Percentiles rank a stretch among this genome's conserved stretches.
These are phyloP conservation scores for Sternarchorhynchus goeldii DNA, from an alignment of 2,797 vertebrate species.

Conservation along the genomic window DNA sequence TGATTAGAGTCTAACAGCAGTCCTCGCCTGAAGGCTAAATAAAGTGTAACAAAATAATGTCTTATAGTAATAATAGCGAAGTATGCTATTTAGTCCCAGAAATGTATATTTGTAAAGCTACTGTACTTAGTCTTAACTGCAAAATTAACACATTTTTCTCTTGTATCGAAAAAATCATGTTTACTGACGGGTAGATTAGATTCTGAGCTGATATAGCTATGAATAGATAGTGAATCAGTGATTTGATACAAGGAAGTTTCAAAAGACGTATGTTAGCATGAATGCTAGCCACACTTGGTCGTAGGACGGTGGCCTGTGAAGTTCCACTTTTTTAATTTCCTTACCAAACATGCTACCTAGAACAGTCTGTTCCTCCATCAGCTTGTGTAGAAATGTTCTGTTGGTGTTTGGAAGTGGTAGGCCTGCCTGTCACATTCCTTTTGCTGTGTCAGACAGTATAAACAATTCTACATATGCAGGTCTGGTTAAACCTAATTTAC, in stretches of 20 bases:
- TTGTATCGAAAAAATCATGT: not conserved
- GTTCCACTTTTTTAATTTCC: not conserved
- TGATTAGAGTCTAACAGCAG: too few relatives aligned
- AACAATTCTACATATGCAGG: too few relatives aligned
- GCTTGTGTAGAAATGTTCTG: too few relatives aligned
- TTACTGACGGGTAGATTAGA: not conserved
- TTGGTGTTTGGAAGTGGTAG: not conserved
- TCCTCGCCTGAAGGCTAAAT: too few relatives aligned
- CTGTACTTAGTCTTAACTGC: too few relatives aligned
- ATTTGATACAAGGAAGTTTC: constrained; percentile 19
- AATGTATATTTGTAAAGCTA: too few relatives aligned
- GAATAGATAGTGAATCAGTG: constrained; percentile 17
- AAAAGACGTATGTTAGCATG: not conserved
- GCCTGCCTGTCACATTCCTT: too few relatives aligned
- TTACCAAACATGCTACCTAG: too few relatives aligned
- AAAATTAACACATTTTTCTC: too few relatives aligned
- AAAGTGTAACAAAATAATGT: too few relatives aligned
- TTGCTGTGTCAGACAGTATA: not conserved
- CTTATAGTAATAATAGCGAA: too few relatives aligned
- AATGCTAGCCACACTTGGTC: not conserved
- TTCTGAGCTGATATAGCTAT: not conserved
- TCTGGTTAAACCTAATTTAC: not conserved
- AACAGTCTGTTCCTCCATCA: not conserved
- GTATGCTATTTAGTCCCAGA: too few relatives aligned
- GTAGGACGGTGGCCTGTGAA: not conserved